phyloP scores from a whole-genome alignment of 2,888 invertebrate species.

The Gymnocheta viridis region DNA sequence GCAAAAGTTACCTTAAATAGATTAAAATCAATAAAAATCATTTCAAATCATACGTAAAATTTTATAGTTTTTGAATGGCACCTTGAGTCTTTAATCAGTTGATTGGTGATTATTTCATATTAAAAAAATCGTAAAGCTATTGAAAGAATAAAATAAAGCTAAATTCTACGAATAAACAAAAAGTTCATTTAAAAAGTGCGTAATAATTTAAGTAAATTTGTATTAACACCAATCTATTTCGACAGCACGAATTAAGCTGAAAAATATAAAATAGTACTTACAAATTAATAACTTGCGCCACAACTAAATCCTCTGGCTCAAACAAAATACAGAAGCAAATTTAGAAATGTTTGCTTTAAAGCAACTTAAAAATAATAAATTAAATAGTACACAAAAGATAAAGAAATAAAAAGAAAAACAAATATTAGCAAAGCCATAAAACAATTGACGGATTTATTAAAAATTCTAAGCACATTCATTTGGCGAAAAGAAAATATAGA shows the following conservation, averaged over 20 bases:
- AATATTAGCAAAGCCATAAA: constrained; percentile 15
- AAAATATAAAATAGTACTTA: neutral
- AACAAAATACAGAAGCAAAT: neutral
- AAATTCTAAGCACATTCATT: constrained; percentile 72
- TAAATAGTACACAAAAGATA: constrained; percentile 49
- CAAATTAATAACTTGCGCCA: constrained; percentile 1
- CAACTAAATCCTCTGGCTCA: neutral
- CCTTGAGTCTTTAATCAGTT: no score
- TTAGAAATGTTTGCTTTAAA: constrained; percentile 15
- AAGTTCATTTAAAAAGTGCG: no score
- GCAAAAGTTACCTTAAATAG: no score
- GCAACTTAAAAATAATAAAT: constrained; percentile 48
- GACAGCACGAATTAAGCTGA: neutral
- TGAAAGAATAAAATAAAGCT: no score
- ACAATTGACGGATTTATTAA: constrained; percentile 72
- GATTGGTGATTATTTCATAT: no score
- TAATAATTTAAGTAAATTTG: neutral
- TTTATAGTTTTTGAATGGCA: no score
- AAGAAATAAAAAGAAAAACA: constrained; percentile 21
- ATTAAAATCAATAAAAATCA: no score
- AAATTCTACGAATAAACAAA: no score
- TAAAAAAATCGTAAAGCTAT: no score
- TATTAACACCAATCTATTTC: neutral
- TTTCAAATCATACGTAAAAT: no score
- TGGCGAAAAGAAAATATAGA: constrained; percentile 49